phyloP scores from a whole-genome alignment of 2,797 vertebrate genomes.

The Poecilia picta region DNA sequence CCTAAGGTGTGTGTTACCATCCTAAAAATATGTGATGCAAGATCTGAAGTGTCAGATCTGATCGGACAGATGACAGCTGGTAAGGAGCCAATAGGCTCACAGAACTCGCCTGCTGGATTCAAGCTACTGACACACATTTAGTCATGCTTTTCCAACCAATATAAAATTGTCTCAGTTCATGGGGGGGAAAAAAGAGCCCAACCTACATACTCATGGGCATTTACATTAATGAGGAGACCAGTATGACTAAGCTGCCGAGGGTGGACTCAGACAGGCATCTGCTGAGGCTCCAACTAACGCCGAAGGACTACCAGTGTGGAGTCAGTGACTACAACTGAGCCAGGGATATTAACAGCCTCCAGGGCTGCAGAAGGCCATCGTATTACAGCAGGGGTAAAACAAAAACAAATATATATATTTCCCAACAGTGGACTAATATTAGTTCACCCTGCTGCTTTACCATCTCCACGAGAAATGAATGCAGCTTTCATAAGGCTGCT shows the following conservation, averaged over 20 bases:
- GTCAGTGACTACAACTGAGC: constrained; percentile 39
- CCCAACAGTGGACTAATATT: constrained; percentile 17
- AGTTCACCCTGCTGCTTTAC: not conserved
- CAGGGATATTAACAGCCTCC: constrained; percentile 32
- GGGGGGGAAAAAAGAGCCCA: constrained; percentile 18
- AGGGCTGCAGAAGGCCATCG: constrained; percentile 18
- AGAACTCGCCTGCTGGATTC: constrained; percentile 6
- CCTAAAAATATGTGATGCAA: constrained; percentile 22
- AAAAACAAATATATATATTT: constrained; percentile 9
- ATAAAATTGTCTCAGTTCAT: constrained; percentile 37
- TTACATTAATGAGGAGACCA: constrained; percentile 53
- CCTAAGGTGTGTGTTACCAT: constrained; percentile 5
- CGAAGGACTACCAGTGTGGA: constrained; percentile 49
- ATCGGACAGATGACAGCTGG: constrained; percentile 31
- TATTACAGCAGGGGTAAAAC: constrained; percentile 17
- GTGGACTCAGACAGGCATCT: constrained; percentile 51
- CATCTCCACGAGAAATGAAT: not conserved
- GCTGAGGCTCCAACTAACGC: constrained; percentile 47
- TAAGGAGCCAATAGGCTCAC: constrained; percentile 28
- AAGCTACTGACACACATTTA: constrained; percentile 37
- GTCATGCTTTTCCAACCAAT: constrained; percentile 29
- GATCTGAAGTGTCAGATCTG: constrained; percentile 6
- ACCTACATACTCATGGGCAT: constrained; percentile 45
- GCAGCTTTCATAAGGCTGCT: not conserved
- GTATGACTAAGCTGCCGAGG: constrained; percentile 52